Percentiles rank a stretch among this genome's conserved stretches.
These are phyloP conservation scores for Brachyhypopomus gauderio DNA, from an alignment of 2,113 vertebrate species.

Conservation along the genomic window DNA sequence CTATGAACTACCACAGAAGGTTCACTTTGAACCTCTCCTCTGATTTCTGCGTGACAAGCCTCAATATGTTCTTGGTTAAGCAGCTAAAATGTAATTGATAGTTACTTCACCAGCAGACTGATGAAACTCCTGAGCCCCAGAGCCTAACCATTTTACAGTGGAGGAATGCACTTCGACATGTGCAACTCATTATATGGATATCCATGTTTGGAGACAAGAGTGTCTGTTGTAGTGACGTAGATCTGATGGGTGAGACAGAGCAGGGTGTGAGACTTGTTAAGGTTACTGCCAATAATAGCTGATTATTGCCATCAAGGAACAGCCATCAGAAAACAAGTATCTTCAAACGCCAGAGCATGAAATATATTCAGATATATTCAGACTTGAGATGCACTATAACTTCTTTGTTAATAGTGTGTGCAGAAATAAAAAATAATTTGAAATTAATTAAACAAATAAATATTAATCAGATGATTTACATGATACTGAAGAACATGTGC, in stretches of 20 bases:
- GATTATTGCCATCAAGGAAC: neutral
- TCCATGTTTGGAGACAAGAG: slow-evolving; percentile 15
- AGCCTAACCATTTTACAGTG: neutral
- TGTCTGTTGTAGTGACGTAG: slow-evolving; percentile 1
- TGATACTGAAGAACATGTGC: too few species aligned
- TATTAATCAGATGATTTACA: too few species aligned
- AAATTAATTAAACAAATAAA: too few species aligned
- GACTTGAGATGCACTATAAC: neutral
- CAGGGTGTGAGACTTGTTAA: neutral
- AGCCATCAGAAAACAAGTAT: neutral
- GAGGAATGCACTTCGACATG: slow-evolving; percentile 5
- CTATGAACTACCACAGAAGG: neutral
- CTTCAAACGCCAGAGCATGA: neutral
- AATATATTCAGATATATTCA: neutral
- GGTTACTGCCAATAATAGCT: too few species aligned
- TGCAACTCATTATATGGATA: slow-evolving; percentile 13
- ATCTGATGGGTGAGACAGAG: slow-evolving; percentile 3
- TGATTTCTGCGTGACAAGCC: neutral
- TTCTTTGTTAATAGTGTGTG: neutral
- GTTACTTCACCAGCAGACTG: neutral
- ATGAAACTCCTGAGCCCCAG: slow-evolving; percentile 9
- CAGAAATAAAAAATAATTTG: too few species aligned
- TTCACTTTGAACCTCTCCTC: neutral
- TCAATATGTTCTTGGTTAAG: slow-evolving; percentile 7
- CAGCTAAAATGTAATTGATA: slow-evolving; percentile 8